A percentile compares a stretch with the other conserved stretches of the same genome.
Conservation (phyloP, 2,797 vertebrate species). For the Heliangelus exortis region DNA sequence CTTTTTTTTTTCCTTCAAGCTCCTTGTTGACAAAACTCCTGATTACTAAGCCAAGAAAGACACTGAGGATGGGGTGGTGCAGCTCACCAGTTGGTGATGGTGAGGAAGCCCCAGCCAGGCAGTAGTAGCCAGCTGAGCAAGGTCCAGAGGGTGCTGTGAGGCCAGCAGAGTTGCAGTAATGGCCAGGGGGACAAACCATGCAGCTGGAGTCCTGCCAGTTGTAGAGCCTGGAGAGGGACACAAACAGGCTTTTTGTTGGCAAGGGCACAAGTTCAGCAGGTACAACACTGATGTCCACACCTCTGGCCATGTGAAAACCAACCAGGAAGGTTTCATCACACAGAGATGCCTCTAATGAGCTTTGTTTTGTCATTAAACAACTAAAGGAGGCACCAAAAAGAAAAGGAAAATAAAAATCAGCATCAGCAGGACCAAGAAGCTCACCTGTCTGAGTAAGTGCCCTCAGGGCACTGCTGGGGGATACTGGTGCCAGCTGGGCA, state of each 20-base stretch:
- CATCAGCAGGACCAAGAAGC: background rate
- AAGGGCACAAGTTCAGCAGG: background rate
- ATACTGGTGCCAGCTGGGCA: constrained; percentile 86
- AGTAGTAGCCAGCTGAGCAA: constrained; percentile 89
- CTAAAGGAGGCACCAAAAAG: background rate
- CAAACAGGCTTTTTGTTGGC: background rate
- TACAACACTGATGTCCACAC: background rate
- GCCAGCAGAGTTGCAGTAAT: constrained; percentile 84
- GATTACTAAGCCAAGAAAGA: background rate
- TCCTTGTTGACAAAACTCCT: background rate
- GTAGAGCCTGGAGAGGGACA: constrained; percentile 76
- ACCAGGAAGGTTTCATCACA: background rate
- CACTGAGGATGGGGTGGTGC: fast-evolving
- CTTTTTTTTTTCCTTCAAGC: background rate
- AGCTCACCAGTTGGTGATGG: constrained; percentile 59
- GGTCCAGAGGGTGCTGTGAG: constrained; percentile 84
- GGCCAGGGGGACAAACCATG: constrained; percentile 82
- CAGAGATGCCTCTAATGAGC: background rate
- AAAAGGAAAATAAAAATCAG: background rate
- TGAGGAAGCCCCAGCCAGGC: constrained; percentile 80
- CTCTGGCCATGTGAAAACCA: background rate
- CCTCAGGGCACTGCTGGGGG: constrained; percentile 85
- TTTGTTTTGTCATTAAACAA: background rate
- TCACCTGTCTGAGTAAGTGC: constrained; percentile 90
- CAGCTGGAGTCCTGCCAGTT: constrained; percentile 80